A percentile compares a stretch with the other conserved stretches of the same genome.
These are phyloP conservation scores for Luidia sarsii DNA, from an alignment of 53 echinoderm and acorn worm species.

Conservation along the genomic window DNA sequence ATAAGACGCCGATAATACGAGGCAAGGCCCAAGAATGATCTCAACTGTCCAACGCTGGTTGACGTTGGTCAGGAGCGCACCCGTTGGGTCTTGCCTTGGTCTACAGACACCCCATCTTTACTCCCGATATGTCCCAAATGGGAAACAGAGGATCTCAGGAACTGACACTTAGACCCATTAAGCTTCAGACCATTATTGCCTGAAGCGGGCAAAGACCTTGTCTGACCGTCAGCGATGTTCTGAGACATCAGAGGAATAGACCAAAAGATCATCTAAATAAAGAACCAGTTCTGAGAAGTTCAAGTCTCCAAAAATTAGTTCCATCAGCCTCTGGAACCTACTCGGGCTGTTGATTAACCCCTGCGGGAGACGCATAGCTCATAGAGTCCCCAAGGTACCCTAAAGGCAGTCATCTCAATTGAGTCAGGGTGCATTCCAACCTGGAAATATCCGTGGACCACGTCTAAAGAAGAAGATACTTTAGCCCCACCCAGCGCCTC, in stretches of 20 bases:
- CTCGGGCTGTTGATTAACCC: conserved; percentile 69
- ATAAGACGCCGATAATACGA: conserved; percentile 61
- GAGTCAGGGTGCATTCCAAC: conserved; percentile 5
- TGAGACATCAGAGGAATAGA: conserved; percentile 5
- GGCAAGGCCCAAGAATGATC: conserved; percentile 62
- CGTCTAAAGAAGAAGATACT: conserved; percentile 29
- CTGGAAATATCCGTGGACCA: conserved; percentile 33
- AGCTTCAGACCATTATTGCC: conserved; percentile 33
- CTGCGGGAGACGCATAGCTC: conserved; percentile 69
- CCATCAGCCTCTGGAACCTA: conserved; percentile 72
- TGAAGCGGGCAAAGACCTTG: conserved; percentile 26
- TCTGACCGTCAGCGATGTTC: not conserved
- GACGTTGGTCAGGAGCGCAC: conserved; percentile 50
- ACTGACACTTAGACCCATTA: conserved; percentile 30
- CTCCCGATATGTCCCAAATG: conserved; percentile 58
- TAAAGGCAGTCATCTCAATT: conserved; percentile 61
- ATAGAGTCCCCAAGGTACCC: conserved; percentile 73
- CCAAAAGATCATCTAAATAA: conserved; percentile 6
- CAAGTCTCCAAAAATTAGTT: conserved; percentile 59
- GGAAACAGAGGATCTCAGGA: conserved; percentile 1
- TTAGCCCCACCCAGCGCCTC: conserved; percentile 41
- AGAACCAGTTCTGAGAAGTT: conserved; percentile 21
- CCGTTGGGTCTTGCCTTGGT: conserved; percentile 45
- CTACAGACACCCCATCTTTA: conserved; percentile 45
- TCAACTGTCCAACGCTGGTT: conserved; percentile 23